Base-by-base conservation (phyloP, 2,797 vertebrate genomes). In the Carcharodon carcharias region DNA sequence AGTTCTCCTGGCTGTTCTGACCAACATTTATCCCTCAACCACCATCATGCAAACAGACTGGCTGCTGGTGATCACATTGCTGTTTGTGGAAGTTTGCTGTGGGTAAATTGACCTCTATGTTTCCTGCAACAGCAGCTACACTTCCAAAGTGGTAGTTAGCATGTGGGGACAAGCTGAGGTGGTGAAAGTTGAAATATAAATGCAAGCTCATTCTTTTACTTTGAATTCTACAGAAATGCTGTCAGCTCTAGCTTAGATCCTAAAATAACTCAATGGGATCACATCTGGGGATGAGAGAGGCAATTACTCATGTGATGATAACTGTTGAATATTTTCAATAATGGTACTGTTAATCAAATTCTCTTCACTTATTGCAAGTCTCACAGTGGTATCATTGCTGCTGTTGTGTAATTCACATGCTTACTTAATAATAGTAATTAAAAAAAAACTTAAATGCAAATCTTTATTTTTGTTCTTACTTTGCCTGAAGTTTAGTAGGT, bases 401-500 rank as follows among this genome's bases (percentile, higher is more conserved):
- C 91, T 45, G 21, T n/a, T 95, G 45, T 73, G 56, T 23, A 56
- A 77, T 77, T 77, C 45, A 58, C 31, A 28, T 77, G 67, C 69
- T 56, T 95, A 71, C 50, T n/a, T 95, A 35, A 73, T 95, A 54
- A 73, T 56, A 45, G 61, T 56, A 93, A 93, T 71, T 95, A 31
- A 61, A 63, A 95, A 95, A 73, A n/a, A 65, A 26, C 3, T 14
- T 40, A 69, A 69, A 23, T 92, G 89, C 31, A 65, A 69, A 69
- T 28, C 40, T 23, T 69, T 94, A 67, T 69, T 69, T 45, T 54
- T 54, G 45, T 95, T 95, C 91, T 56, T 16, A 71, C 40, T 91
- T 91, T 61, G 31, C 6, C 58, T 92, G 92, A 93, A 26, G 14
- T 65, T 93, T 67, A 12, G 23, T 67, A 93, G 61, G 8, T 67